Evolutionary conservation across 1,140 invertebrate species (phyloP), one percentile per base, ranked within the genome.

Genomic region (Popillia japonica): DNA sequence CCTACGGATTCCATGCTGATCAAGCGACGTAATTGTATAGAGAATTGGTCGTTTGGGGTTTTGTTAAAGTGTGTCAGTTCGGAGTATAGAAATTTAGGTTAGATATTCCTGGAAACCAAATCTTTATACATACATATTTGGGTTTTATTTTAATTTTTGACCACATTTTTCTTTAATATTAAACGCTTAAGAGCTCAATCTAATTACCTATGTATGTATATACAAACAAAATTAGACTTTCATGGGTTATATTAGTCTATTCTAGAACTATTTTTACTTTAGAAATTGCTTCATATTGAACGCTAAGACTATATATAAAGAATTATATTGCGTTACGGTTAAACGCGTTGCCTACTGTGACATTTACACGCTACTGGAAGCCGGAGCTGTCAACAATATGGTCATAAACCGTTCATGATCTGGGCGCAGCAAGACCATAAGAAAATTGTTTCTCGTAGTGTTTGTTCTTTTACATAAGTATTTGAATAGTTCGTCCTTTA

Each of bases 251-350:
- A n/a, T n/a, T n/a, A n/a, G n/a, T n/a, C n/a, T n/a, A n/a, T n/a
- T n/a, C n/a, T n/a, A n/a, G n/a, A n/a, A n/a, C n/a, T n/a, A n/a
- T n/a, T n/a, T n/a, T n/a, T n/a, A n/a, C n/a, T n/a, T n/a, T n/a
- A n/a, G n/a, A n/a, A n/a, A n/a, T n/a, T n/a, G n/a, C n/a, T n/a
- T n/a, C n/a, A n/a, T n/a, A n/a, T n/a, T n/a, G n/a, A n/a, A n/a
- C n/a, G n/a, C n/a, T n/a, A n/a, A n/a, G n/a, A n/a, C n/a, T n/a
- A n/a, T n/a, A n/a, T n/a, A n/a, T n/a, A n/a, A n/a, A n/a, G n/a
- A n/a, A n/a, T 73, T 73, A 73, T 73, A 73, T 73, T 73, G 14
- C 72, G 72, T 73, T 73, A 40, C 72, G 72, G 72, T 40, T 42
- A 40, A 73, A 73, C 20, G 34, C 34, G 72, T 40, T 73, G n/a